phyloP scores from a whole-genome alignment of 2,113 vertebrate species.

The Xiphophorus hellerii region DNA sequence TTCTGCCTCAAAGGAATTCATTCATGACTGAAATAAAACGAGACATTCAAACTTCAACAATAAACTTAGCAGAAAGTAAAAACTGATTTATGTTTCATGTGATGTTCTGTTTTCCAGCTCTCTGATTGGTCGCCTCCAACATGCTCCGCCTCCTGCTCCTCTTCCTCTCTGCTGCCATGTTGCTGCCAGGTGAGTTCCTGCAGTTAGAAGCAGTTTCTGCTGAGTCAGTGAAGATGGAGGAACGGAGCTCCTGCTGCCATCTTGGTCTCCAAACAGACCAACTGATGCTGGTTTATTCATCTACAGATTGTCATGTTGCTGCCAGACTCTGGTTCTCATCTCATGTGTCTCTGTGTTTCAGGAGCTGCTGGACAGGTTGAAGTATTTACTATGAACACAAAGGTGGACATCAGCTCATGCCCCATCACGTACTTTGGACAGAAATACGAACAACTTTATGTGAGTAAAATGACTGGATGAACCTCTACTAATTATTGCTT shows the following conservation, averaged over 20 bases:
- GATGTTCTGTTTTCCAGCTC: conserved; percentile 3
- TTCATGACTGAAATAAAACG: neutral
- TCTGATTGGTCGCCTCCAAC: conserved; percentile 3
- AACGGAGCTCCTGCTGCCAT: too few relatives aligned
- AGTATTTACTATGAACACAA: neutral
- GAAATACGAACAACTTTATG: conserved; percentile 9
- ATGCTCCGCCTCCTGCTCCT: conserved; percentile 18
- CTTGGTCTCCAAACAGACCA: neutral
- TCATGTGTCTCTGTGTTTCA: conserved; percentile 12
- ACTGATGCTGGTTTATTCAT: neutral
- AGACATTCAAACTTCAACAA: neutral
- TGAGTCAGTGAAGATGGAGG: neutral
- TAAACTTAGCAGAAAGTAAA: too few relatives aligned
- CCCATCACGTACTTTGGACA: conserved; percentile 23
- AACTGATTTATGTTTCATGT: neutral
- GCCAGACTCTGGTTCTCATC: neutral
- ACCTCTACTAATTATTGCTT: neutral
- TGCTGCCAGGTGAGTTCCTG: neutral
- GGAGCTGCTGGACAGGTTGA: neutral
- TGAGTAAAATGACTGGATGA: neutral
- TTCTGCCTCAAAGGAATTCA: neutral
- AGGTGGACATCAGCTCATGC: conserved; percentile 16
- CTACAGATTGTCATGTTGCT: neutral
- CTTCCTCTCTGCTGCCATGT: neutral
- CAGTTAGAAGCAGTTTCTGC: too few relatives aligned